These are phyloP conservation scores for Desmophyllum pertusum DNA, from an alignment of 92 coral and sea anemone species.

Conservation along the genomic window DNA sequence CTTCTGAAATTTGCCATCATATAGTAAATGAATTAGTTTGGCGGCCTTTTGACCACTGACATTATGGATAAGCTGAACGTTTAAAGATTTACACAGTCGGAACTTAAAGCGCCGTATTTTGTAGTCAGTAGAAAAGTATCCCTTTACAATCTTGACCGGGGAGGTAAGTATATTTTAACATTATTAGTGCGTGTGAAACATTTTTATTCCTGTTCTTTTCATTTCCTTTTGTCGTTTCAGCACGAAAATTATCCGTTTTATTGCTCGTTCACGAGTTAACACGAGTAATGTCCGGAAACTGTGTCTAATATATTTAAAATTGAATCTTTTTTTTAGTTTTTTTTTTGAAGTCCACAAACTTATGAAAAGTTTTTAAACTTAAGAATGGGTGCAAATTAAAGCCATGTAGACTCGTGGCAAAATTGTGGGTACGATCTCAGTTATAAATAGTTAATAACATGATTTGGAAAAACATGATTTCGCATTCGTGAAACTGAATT, in stretches of 20 bases:
- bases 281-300: neutral
- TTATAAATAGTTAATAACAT: neutral
- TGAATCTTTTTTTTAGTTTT: neutral
- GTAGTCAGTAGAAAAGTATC: slow-evolving; percentile 6
- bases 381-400: neutral
- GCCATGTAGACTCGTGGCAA: neutral
- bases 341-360: too few species aligned
- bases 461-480: neutral
- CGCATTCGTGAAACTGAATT: slow-evolving; percentile 3
- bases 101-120: neutral
- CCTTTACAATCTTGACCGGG: neutral
- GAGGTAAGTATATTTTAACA: slow-evolving; percentile 29
- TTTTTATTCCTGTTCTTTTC: neutral
- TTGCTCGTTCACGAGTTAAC: neutral
- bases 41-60: neutral
- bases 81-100: neutral
- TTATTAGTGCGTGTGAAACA: neutral
- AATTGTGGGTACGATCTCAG: neutral
- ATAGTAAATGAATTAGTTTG: neutral
- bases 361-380: neutral
- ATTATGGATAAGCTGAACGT: neutral
- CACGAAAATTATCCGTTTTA: neutral
- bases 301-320: neutral
- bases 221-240: slow-evolving; percentile 19
- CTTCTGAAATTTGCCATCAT: neutral